Evolutionary conservation across 2,797 vertebrate genomes (phyloP).

Genomic region (Darevskia nairensis): DNA sequence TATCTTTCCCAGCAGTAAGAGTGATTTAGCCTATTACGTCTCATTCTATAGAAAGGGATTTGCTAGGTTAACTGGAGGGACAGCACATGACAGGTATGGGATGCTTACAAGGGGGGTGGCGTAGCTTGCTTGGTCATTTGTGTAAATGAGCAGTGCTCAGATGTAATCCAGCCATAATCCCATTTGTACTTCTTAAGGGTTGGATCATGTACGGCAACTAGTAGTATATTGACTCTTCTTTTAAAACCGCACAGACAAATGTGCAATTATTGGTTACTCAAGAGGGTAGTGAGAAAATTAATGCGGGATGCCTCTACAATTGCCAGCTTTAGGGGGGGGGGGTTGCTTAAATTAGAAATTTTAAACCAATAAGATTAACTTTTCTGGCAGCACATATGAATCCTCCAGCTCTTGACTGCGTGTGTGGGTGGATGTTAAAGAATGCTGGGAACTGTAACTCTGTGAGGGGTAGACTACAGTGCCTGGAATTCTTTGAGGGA

Average conservation of each 20-base stretch:
- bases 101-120: conserved; percentile 28
- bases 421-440: too few species aligned
- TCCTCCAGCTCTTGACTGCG: not conserved
- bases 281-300: not conserved
- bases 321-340: not conserved
- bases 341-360: not conserved
- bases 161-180: conserved; percentile 69
- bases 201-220: conserved; percentile 49
- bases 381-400: not conserved
- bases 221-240: conserved; percentile 57
- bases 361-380: not conserved
- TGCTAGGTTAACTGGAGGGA: conserved; percentile 62
- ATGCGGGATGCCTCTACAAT: not conserved
- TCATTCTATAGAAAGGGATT: conserved; percentile 57
- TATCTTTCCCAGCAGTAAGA: conserved; percentile 38
- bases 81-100: conserved; percentile 55
- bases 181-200: conserved; percentile 68
- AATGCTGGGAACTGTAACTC: too few species aligned
- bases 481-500: too few species aligned
- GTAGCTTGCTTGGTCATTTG: conserved; percentile 65
- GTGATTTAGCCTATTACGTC: conserved; percentile 59
- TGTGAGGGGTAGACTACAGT: too few species aligned
- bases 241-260: not conserved
- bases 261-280: not conserved
- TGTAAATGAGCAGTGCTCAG: conserved; percentile 64